Base-by-base conservation (phyloP, 2,888 invertebrate species). In the Agrilus biguttatus region DNA sequence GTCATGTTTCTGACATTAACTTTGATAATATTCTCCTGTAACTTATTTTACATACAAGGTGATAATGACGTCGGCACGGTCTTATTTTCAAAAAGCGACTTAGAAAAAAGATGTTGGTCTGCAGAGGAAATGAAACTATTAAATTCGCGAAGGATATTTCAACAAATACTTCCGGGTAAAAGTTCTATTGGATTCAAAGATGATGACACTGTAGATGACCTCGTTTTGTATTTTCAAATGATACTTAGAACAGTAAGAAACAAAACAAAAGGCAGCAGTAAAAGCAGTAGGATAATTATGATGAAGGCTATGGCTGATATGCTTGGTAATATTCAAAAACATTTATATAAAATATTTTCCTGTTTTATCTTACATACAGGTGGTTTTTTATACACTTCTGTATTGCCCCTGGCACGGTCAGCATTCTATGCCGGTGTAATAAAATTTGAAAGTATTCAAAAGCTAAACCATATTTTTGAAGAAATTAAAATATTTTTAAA, bases 401-500 rank as follows among this genome's bases (percentile, higher is more conserved):
- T 76, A 8, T 54, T 80, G 10, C 80, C 81, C 0, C 58, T 74
- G 1, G 71, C 75, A 0, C 76, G 74, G 53, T 67, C 71, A 38
- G 70, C 75, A 0, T 81, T 70, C 60, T 81, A 81, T 49, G 73
- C 74, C 5, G 81, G 80, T 0, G 68, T 69, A 10, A 63, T 79
- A 1, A 67, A 72, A 35, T 73, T 71, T 55, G 59, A 66, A 1
- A 72, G 72, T 38, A 71, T 74, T 17, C 55, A 68, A n/a, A 73
- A 70, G 52, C 55, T 78, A 1, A 70, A 70, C 46, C 62, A 71
- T 36, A 66, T 78, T 7, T 74, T 73, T 51, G 68, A 74, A 2
- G 72, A 77, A 48, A 55, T 80, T 8, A 78, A 75, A 54, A 61
- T 57, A 42, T 74, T 70, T 50, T 56, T 81, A 47, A 60, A 68